phyloP scores from a whole-genome alignment of 2,888 invertebrate species.

The Sphaerophoria taeniata region DNA sequence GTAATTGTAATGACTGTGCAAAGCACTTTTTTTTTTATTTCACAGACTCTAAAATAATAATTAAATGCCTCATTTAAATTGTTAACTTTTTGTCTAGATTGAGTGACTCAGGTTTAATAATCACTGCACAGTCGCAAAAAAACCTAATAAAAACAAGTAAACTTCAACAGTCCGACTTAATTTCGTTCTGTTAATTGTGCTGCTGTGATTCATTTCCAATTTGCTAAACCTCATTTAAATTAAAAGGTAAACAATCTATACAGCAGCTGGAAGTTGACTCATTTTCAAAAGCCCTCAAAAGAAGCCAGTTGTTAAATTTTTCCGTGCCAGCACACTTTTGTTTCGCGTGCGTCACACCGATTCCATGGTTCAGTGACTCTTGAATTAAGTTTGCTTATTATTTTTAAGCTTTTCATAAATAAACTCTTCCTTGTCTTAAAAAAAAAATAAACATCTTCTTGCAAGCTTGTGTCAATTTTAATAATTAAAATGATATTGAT shows the following conservation, averaged over 20 bases:
- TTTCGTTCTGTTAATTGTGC: neutral
- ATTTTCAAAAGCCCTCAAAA: conserved; percentile 5
- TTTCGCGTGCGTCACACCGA: conserved; percentile 13
- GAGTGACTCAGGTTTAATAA: too few relatives aligned
- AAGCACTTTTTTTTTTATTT: too few relatives aligned
- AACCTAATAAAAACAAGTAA: too few relatives aligned
- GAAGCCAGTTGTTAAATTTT: neutral
- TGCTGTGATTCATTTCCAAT: conserved; percentile 6
- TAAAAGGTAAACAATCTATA: neutral
- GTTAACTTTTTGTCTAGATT: too few relatives aligned
- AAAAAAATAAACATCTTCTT: neutral
- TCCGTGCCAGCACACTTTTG: neutral
- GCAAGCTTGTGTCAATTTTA: neutral
- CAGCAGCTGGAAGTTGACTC: conserved; percentile 1
- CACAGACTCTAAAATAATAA: too few relatives aligned
- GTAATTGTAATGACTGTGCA: too few relatives aligned
- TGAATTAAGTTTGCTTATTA: neutral
- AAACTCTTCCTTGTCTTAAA: neutral
- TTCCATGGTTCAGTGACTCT: neutral
- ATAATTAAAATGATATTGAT: neutral
- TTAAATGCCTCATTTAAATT: too few relatives aligned
- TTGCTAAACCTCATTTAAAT: neutral
- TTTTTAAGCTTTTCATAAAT: neutral
- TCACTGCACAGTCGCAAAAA: too few relatives aligned
- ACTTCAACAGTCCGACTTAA: too few relatives aligned